Conservation (phyloP, 2,888 invertebrate genomes). For the Sphaerophoria taeniata region DNA sequence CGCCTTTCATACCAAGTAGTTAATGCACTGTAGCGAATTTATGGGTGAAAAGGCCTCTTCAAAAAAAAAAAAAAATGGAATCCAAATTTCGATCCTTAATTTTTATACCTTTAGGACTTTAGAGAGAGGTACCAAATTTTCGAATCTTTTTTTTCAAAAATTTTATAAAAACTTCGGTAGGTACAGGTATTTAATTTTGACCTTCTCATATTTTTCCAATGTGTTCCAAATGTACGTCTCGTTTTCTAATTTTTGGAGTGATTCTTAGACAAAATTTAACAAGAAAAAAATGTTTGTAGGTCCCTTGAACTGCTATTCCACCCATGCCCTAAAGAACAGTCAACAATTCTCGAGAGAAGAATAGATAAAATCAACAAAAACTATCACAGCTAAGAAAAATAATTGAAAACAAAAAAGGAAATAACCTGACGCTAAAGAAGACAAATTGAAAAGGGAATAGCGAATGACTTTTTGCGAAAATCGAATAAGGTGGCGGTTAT, state of each 20-base stretch:
- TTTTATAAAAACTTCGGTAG: too few relatives aligned
- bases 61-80: too few relatives aligned
- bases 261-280: too few relatives aligned
- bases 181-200: too few relatives aligned
- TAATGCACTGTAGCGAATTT: constrained; percentile 19
- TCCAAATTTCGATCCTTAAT: too few relatives aligned
- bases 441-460: constrained; percentile 1
- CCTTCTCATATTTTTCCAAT: too few relatives aligned
- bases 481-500: constrained; percentile 50
- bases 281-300: too few relatives aligned
- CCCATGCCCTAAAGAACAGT: not conserved
- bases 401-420: constrained; percentile 38
- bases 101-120: too few relatives aligned
- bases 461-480: not conserved
- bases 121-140: too few relatives aligned
- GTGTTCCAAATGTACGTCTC: too few relatives aligned
- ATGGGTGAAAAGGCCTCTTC: not conserved
- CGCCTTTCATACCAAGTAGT: constrained; percentile 1
- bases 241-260: too few relatives aligned
- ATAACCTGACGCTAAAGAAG: constrained; percentile 47
- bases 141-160: too few relatives aligned
- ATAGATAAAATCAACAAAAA: constrained; percentile 42
- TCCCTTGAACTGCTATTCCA: not conserved
- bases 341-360: constrained; percentile 8
- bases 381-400: constrained; percentile 32